phyloP scores from a whole-genome alignment of 2,113 vertebrate species.

The Grus americana region DNA sequence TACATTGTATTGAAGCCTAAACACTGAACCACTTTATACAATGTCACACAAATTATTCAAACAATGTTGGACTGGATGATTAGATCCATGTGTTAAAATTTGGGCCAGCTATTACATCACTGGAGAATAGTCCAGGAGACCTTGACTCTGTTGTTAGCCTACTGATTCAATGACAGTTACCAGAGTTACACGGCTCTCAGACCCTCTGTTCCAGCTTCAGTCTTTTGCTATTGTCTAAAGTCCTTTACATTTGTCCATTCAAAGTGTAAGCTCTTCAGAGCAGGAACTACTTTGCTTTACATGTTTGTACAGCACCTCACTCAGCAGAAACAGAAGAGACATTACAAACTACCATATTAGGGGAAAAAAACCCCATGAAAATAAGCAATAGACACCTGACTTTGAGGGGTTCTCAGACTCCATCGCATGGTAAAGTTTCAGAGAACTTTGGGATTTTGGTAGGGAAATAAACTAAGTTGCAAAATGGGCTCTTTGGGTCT shows the following conservation, averaged over 20 bases:
- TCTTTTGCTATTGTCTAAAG: background rate
- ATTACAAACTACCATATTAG: background rate
- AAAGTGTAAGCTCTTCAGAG: background rate
- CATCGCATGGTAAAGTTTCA: background rate
- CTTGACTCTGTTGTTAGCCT: background rate
- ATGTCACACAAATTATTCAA: background rate
- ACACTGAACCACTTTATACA: background rate
- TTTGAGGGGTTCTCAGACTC: background rate
- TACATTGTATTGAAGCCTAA: background rate
- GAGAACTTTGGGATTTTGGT: fast-evolving
- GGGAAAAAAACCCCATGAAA: background rate
- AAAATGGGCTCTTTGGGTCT: background rate
- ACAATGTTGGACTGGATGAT: background rate
- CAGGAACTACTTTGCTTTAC: background rate
- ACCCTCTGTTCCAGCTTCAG: background rate
- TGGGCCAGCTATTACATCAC: background rate
- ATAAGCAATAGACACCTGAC: background rate
- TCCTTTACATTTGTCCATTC: background rate
- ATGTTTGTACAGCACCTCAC: background rate
- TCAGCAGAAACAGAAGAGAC: background rate
- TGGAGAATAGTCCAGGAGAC: background rate
- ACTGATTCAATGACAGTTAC: background rate
- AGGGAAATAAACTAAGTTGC: background rate
- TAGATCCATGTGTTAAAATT: background rate
- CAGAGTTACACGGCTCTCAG: background rate